Conservation (phyloP, 2,797 vertebrate species). For the Gymnocypris eckloni region DNA sequence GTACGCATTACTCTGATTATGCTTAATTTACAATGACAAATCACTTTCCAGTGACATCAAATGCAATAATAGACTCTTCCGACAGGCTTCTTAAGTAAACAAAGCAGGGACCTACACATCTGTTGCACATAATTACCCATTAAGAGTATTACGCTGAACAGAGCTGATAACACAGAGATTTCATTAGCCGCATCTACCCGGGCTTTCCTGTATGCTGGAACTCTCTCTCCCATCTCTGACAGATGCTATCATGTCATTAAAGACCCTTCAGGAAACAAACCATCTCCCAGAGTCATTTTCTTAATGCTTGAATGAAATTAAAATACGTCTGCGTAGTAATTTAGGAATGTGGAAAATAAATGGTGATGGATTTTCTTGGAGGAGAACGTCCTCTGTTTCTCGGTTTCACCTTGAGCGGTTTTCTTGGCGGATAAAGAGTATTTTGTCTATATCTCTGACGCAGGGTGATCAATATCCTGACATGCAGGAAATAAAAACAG, state of each 20-base stretch:
- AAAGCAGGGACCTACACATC: constrained; percentile 26
- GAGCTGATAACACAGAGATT: constrained; percentile 39
- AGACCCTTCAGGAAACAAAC: constrained; percentile 35
- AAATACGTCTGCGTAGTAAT: constrained; percentile 27
- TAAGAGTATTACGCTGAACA: constrained; percentile 31
- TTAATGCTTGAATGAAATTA: constrained; percentile 42
- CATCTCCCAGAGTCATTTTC: constrained; percentile 41
- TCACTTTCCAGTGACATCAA: constrained; percentile 34
- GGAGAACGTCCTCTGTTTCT: neutral
- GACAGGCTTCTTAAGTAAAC: constrained; percentile 32
- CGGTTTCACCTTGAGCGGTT: constrained; percentile 29
- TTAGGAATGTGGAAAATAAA: neutral
- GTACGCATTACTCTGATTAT: constrained; percentile 6
- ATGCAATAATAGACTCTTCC: constrained; percentile 9
- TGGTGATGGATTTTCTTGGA: constrained; percentile 14
- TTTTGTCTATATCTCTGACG: constrained; percentile 37
- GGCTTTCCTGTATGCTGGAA: neutral
- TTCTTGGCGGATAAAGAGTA: constrained; percentile 21
- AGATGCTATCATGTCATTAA: constrained; percentile 48
- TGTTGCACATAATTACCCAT: constrained; percentile 50
- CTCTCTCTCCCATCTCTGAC: constrained; percentile 22
- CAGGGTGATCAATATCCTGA: constrained; percentile 50
- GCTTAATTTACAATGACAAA: constrained; percentile 39
- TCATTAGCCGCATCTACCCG: constrained; percentile 24
- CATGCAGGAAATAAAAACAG: constrained; percentile 36